phyloP scores from a whole-genome alignment of 1,140 invertebrate species.

The Panulirus ornatus region DNA sequence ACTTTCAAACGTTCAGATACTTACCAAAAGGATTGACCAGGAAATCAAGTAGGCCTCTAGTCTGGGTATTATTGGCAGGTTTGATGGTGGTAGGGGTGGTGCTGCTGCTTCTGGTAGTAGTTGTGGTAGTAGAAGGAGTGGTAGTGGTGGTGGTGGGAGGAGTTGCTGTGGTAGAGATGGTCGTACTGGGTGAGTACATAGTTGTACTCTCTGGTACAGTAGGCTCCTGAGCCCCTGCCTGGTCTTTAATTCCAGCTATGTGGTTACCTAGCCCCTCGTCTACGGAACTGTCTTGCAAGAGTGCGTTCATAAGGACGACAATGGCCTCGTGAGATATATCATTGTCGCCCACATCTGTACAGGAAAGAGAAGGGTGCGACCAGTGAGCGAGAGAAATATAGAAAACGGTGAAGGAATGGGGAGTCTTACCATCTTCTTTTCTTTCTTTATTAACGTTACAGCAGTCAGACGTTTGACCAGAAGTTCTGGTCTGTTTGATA shows the following conservation, averaged over 20 bases:
- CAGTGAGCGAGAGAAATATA: not conserved
- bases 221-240: not conserved
- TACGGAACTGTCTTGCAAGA: conserved; percentile 64
- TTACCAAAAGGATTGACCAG: conserved; percentile 57
- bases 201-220: too few relatives aligned
- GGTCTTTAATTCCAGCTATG: not conserved
- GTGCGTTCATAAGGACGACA: conserved; percentile 64
- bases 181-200: too few relatives aligned
- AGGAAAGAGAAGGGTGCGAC: conserved; percentile 52
- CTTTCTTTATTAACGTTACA: not conserved
- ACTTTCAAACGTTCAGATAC: conserved; percentile 21
- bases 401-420: not conserved
- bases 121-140: conserved; percentile 4
- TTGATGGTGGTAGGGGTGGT: conserved; percentile 6
- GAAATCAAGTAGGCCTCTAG: conserved; percentile 47
- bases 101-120: not conserved
- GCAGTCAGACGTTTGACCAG: too few relatives aligned
- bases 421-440: not conserved
- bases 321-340: conserved; percentile 56
- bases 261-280: conserved; percentile 40
- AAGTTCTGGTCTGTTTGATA: too few relatives aligned
- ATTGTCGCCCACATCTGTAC: conserved; percentile 55
- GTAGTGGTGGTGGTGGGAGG: not conserved
- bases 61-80: conserved; percentile 18
- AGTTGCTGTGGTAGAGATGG: not conserved